Evolutionary conservation across 2,888 invertebrate genomes (phyloP), one percentile per base, ranked within the genome.

Genomic region (Pinctada fucata): DNA sequence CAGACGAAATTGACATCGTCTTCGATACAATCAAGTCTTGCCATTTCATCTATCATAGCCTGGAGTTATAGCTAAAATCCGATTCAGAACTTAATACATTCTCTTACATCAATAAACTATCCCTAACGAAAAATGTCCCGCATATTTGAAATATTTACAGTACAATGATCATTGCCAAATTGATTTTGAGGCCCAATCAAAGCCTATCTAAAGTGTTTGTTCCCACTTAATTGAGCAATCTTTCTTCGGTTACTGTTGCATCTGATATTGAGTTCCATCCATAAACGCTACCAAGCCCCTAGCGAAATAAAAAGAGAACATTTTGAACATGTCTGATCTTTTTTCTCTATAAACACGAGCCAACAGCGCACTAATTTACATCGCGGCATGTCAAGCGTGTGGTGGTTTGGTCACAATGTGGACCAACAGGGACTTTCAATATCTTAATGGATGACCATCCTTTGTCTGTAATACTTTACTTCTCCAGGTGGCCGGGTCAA

Each of bases 111-210:
- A 58, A 58, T 58, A 58, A 58, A 58, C 58, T 13, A 10, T 58
- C 58, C 58, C 58, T 58, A 58, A 58, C 58, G 58, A 58, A 58
- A 58, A 58, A 6, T 6, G 58, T 31, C 13, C 58, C 58, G 13
- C 58, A 58, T 58, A 10, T 58, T 58, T 58, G 58, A 58, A 58
- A 58, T 58, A 58, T 58, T 58, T 58, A 58, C 58, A 58, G 8
- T 58, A 58, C 58, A 58, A 58, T 58, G 58, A 58, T 10, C 58
- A 58, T 58, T 58, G 58, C 58, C 58, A 58, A 58, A 58, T 58
- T 58, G 58, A 58, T 10, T 58, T 58, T 58, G 58, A 6, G 58
- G 58, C 13, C 8, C 58, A 58, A 58, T 58, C 13, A 58, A 58
- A 58, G 13, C 58, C 58, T 10, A 58, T 58, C 58, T 58, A 13